Evolutionary conservation across 2,113 vertebrate species (phyloP).

Genomic region (Elgaria multicarinata): DNA sequence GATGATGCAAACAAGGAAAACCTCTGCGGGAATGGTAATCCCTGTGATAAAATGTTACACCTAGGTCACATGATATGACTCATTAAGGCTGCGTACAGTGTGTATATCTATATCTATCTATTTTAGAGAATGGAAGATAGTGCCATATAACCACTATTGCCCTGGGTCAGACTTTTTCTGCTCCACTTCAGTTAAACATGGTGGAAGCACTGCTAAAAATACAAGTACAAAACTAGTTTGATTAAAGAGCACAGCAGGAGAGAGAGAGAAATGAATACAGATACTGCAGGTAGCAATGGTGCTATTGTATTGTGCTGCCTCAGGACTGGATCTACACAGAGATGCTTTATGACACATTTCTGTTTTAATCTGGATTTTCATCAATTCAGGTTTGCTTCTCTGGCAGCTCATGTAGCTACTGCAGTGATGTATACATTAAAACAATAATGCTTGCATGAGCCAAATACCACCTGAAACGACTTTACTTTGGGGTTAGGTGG

Average conservation of each 20-base stretch:
- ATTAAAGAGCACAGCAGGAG: neutral
- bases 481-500: too few relatives aligned
- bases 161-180: neutral
- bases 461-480: too few relatives aligned
- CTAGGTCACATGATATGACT: too few relatives aligned
- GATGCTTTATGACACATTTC: too few relatives aligned
- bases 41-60: neutral
- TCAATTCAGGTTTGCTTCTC: neutral
- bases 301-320: neutral
- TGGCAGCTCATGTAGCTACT: too few relatives aligned
- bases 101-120: neutral
- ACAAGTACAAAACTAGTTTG: neutral
- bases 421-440: too few relatives aligned
- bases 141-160: neutral
- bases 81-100: neutral
- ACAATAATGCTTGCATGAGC: too few relatives aligned
- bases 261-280: neutral
- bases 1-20: neutral
- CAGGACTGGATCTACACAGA: too few relatives aligned
- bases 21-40: neutral
- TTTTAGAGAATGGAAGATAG: neutral
- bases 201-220: neutral
- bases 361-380: too few relatives aligned
- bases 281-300: neutral
- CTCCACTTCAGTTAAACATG: too few relatives aligned